Percentiles rank a stretch among this genome's conserved stretches.
phyloP scores from a whole-genome alignment of 2,888 invertebrate genomes.

The Diabrotica balteata region DNA sequence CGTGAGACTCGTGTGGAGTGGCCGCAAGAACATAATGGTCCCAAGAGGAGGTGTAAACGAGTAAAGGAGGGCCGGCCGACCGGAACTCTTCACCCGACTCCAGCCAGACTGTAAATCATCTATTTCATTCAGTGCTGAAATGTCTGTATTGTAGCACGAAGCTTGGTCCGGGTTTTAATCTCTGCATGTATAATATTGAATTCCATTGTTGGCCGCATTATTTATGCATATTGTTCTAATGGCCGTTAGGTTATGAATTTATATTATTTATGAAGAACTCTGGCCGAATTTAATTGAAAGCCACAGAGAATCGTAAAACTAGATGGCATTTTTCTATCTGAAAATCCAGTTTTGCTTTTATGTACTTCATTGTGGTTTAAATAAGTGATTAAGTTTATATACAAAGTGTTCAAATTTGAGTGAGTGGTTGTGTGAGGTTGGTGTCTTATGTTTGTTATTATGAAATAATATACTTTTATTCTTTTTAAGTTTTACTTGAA shows the following conservation, averaged over 20 bases:
- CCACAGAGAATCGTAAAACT: background rate
- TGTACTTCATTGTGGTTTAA: too few species aligned
- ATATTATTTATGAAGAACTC: slow-evolving; percentile 23
- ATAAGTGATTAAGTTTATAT: too few species aligned
- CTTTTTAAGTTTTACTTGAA: too few species aligned
- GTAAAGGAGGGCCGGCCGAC: slow-evolving; percentile 44
- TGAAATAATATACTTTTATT: too few species aligned
- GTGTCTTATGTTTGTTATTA: too few species aligned
- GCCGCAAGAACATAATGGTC: slow-evolving; percentile 46
- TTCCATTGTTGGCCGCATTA: slow-evolving; percentile 28
- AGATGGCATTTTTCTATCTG: too few species aligned
- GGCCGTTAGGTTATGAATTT: slow-evolving; percentile 23
- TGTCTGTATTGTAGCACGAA: slow-evolving; percentile 46
- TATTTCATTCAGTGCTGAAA: slow-evolving; percentile 39
- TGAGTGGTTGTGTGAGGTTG: too few species aligned
- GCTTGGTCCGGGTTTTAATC: slow-evolving; percentile 40
- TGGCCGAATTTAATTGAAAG: slow-evolving; percentile 2
- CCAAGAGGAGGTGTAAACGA: slow-evolving; percentile 48
- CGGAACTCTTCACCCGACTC: slow-evolving; percentile 47
- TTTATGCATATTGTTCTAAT: slow-evolving; percentile 29
- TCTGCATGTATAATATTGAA: slow-evolving; percentile 38
- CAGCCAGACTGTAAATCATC: slow-evolving; percentile 47
- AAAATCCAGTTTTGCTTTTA: too few species aligned
- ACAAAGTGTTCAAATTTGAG: too few species aligned
- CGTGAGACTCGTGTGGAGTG: slow-evolving; percentile 32